Percentiles rank a stretch among this genome's conserved stretches.
phyloP scores from a whole-genome alignment of 2,797 vertebrate species.

The Thamnophis elegans region DNA sequence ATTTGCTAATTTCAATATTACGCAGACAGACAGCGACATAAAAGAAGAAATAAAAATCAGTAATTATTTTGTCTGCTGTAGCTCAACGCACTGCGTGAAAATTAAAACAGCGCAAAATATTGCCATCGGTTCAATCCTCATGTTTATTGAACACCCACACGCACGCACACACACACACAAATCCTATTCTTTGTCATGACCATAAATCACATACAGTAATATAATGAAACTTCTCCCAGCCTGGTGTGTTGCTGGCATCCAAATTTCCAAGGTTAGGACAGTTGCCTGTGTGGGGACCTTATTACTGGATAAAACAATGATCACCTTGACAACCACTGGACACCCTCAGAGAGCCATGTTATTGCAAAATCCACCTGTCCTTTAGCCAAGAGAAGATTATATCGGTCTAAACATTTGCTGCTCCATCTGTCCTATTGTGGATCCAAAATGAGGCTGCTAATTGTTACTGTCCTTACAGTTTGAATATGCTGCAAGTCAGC shows the following conservation, averaged over 20 bases:
- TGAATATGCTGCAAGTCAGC: not conserved
- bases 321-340: not conserved
- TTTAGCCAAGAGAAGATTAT: not conserved
- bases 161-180: no score
- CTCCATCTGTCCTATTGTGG: not conserved
- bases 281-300: not conserved
- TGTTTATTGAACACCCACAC: not conserved
- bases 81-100: not conserved
- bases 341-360: not conserved
- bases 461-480: not conserved
- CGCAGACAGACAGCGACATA: not conserved
- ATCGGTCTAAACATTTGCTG: not conserved
- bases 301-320: not conserved
- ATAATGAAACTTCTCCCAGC: not conserved
- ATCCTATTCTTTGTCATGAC: not conserved
- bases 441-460: not conserved
- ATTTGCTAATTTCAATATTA: not conserved
- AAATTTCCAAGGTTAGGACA: not conserved
- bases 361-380: not conserved
- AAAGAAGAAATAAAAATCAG: not conserved
- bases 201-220: not conserved
- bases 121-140: not conserved
- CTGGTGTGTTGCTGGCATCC: not conserved
- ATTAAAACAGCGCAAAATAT: not conserved
- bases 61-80: not conserved